Base-by-base conservation (phyloP, 1,140 invertebrate genomes). In the Hyles euphorbiae region DNA sequence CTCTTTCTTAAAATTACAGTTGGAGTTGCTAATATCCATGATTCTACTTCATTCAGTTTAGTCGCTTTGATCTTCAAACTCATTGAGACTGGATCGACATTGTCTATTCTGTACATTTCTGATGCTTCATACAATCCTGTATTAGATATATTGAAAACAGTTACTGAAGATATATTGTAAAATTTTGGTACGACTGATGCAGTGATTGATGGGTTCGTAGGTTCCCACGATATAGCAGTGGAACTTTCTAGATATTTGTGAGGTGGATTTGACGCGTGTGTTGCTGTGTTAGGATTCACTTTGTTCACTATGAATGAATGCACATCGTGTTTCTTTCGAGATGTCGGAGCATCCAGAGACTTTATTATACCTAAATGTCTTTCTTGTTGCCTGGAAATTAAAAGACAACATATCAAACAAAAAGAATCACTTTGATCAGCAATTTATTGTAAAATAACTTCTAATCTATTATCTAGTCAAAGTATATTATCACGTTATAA, bases 381-480 rank as follows among this genome's bases (percentile, higher is more conserved):
- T 71, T 93, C 92, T 88, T 94, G 93, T 76, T 94, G 93, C 68
- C 93, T 94, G 78, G 34, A 90, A 88, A 56, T 36, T 53, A 11
- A n/a, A 44, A 45, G 9, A 34, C 12, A 44, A 48, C 3, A 43
- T 43, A 10, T 11, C 7, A 5, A 54, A 54, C 11, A 12, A 22
- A 9, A 22, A n/a, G n/a, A n/a, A 22, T 22, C 22, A 22, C 22
- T 22, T 22, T 22, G 22, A 2, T 22, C 22, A 22, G 22, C n/a
- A n/a, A n/a, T n/a, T n/a, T n/a, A n/a, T n/a, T n/a, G n/a, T n/a
- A n/a, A n/a, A n/a, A 22, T 1, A 22, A 2, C 22, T 22, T 22
- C 22, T 22, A 22, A 22, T 22, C 22, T 22, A 22, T 22, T 22
- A 22, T 22, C 22, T 1, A 22, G 22, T 2, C 22, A n/a, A n/a